Base-by-base conservation (phyloP, 2,113 vertebrate species). In the Pterophyllum scalare region DNA sequence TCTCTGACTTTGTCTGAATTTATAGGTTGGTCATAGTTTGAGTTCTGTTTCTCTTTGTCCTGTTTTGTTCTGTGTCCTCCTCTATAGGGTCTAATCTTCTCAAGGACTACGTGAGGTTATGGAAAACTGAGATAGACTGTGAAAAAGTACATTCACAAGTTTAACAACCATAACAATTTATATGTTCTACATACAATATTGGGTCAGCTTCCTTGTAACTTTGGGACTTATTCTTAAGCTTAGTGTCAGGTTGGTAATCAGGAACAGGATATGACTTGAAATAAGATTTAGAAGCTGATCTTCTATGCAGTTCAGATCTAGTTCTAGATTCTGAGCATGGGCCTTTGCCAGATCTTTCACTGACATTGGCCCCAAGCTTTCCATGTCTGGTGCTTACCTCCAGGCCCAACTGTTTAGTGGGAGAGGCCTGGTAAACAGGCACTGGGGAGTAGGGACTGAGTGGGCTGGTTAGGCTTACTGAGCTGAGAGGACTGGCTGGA, bases 401-500 rank as follows among this genome's bases (percentile, higher is more conserved):
- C 0, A 75, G 81, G 46, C 96, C 96, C 56, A 95, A 95, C 1
- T 96, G 97, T 95, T 98, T 98, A 90, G 96, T 97, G 81, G 98
- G 97, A 0, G 98, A 98, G 33, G 96, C 94, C 94, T 98, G 97
- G 54, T 97, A 97, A 86, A 97, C 98, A 0, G 97, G 97, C 87
- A 97, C 93, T 62, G 98, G 96, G 17, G 98, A 99, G 94, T 98
- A 99, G 79, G 97, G 97, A 91, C 97, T 98, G 93, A 99, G 95
- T 19, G 98, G 98, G 80, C 98, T 99, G 91, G 97, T 98, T 93
- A 98, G 95, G 95, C 98, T 99, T 95, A 98, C 93, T 0, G 98
- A 99, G 94, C 98, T 99, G 93, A 99, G 94, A 19, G 98, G 98
- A 92, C 98, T 99, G 92, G 98, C 98, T 0, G 98, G 98, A 94